Evolutionary conservation across 2,888 invertebrate genomes (phyloP), one percentile per base, ranked within the genome.

Genomic region (Cheilosia grossa): DNA sequence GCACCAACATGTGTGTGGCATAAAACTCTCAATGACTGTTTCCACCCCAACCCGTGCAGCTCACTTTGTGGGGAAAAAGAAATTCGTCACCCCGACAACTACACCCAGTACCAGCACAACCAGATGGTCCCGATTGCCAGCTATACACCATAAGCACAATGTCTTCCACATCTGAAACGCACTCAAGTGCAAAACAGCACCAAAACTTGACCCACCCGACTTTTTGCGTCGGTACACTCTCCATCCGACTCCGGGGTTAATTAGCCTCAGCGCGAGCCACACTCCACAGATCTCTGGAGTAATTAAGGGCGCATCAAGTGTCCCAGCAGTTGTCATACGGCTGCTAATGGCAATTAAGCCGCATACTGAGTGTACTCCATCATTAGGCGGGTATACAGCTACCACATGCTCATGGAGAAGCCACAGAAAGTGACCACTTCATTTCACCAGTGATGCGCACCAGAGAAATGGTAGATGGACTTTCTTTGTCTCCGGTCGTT

Each of bases 301-400:
- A 85, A 85, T 85, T 85, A 85, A 85, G 85, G 85, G 77, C 85
- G 85, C 85, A 85, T 85, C 85, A 85, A 85, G 85, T 85, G 72
- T 81, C 81, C 67, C 81, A 80, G 74, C 70, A 75, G 75, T 81
- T 85, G 85, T 85, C 85, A 81, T 81, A 72, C 51, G 81, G 37
- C 75, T 85, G 75, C 75, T 85, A 81, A 85, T 85, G 81, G 81
- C 81, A 85, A 85, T 85, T 85, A 85, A 85, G 75, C 53, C 72
- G 47, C 79, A 64, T 30, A 9, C 44, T 42, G 19, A 67, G 58
- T 67, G 58, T 69, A 56, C 63, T 81, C 63, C 61, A 69, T 81
- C 74, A 81, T 81, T 74, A 69, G 61, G 61, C 75, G 47, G 73
- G 49, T 40, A 30, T 9, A 37, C 37, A 37, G 64, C 70, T 21